Evolutionary conservation across 2,797 vertebrate genomes (phyloP).

Genomic region (Crocodylus rhombifer): DNA sequence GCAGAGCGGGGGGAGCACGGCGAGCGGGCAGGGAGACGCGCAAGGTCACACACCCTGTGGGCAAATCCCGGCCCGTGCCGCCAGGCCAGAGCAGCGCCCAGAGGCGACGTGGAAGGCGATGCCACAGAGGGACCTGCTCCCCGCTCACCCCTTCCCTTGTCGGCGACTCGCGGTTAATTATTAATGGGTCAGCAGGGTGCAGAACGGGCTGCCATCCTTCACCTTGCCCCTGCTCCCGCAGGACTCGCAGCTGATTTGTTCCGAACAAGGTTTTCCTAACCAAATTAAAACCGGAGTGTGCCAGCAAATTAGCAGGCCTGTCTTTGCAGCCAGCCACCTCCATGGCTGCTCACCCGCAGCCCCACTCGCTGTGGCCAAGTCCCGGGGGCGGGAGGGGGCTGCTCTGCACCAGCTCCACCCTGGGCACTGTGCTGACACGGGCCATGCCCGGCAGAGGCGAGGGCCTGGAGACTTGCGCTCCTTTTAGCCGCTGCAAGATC

Average conservation of each 20-base stretch:
- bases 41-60: neutral
- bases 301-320: neutral
- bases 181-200: neutral
- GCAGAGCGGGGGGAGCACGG: neutral
- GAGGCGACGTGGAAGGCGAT: no score
- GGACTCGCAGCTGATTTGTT: neutral
- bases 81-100: neutral
- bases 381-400: neutral
- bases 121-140: no score
- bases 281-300: neutral
- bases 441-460: rapidly evolving
- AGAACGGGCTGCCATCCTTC: neutral
- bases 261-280: neutral
- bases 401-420: neutral
- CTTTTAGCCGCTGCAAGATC: neutral
- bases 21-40: neutral
- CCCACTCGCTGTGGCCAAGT: neutral
- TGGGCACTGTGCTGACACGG: no score
- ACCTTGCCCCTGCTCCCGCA: neutral
- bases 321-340: neutral
- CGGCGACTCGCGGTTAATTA: neutral
- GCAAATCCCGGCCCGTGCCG: neutral
- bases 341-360: neutral
- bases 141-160: neutral
- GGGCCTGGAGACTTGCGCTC: neutral